These are phyloP conservation scores for Augochlora pura DNA, from an alignment of 1,140 invertebrate species.

Conservation along the genomic window DNA sequence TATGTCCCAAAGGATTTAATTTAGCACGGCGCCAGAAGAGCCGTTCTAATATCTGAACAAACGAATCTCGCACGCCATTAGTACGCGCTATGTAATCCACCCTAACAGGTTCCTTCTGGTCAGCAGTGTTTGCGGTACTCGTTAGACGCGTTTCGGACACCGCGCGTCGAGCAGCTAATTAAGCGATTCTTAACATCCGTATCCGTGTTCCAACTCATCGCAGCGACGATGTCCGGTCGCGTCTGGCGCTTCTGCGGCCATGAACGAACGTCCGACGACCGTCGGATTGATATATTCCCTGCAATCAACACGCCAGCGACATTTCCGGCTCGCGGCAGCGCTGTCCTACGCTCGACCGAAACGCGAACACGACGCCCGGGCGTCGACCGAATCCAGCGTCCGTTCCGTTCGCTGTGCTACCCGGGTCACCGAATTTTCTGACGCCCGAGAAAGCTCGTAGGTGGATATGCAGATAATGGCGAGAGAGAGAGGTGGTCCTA, in stretches of 20 bases:
- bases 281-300: constrained; percentile 26
- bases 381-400: no score
- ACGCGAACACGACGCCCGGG: no score
- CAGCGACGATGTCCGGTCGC: constrained; percentile 21
- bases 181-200: constrained; percentile 23
- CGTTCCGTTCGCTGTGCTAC: no score
- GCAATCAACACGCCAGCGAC: constrained; percentile 21
- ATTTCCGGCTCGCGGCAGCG: constrained; percentile 23
- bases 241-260: constrained; percentile 17
- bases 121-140: not conserved
- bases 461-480: no score
- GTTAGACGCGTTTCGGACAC: not conserved
- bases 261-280: constrained; percentile 21
- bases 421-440: not conserved
- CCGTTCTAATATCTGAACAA: no score
- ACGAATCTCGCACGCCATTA: no score
- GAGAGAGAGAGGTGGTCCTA: not conserved
- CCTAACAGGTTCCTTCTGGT: no score
- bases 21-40: no score
- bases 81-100: no score
- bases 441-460: no score
- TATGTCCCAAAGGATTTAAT: no score
- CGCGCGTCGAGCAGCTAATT: constrained; percentile 7
- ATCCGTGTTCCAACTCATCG: not conserved
- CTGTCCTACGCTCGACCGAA: not conserved